Base-by-base conservation (phyloP, 2,888 invertebrate species). In the Listrodromus nycthemerus region DNA sequence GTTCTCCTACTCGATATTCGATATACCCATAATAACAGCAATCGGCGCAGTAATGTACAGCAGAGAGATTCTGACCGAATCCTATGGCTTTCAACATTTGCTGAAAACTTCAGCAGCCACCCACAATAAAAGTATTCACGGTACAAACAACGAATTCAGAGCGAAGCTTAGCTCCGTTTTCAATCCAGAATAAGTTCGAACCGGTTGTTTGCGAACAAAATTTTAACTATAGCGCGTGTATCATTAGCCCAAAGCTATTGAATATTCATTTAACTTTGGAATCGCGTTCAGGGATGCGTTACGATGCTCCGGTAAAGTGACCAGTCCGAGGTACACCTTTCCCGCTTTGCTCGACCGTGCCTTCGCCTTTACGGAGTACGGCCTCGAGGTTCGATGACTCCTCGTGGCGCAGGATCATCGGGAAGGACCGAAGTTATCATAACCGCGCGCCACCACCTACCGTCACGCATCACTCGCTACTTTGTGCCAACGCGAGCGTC, bases 401-500 rank as follows among this genome's bases (percentile, higher is more conserved):
- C 85, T 83, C 69, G 81, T 77, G 82, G 81, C 83, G 82, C 74
- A 71, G 80, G 80, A 83, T 87, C 87, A 88, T 89, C 86, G 85
- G 82, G 80, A 79, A 74, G 74, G 82, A 86, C 81, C 61, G 85
- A 86, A 88, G 87, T 89, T 89, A 88, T 89, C 89, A 90, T 89
- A 90, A 89, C 89, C 89, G 85, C 52, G 80, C 76, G 58, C 88
- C 87, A 87, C 87, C 88, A 87, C 89, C 87, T 84, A 86, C 85
- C 89, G 90, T 90, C 88, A 89, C 90, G 90, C 90, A 89, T 89
- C 90, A 89, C 87, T 89, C 86, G 88, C 86, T 87, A 88, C 90
- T 90, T 90, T 90, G 89, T 90, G 88, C 86, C 76, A 73, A 74
- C 58, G 78, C 69, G 78, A 58, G 74, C 71, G 55, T 75, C 81